phyloP scores from a whole-genome alignment of 2,888 invertebrate species.

The Harpagoxenus sublaevis region DNA sequence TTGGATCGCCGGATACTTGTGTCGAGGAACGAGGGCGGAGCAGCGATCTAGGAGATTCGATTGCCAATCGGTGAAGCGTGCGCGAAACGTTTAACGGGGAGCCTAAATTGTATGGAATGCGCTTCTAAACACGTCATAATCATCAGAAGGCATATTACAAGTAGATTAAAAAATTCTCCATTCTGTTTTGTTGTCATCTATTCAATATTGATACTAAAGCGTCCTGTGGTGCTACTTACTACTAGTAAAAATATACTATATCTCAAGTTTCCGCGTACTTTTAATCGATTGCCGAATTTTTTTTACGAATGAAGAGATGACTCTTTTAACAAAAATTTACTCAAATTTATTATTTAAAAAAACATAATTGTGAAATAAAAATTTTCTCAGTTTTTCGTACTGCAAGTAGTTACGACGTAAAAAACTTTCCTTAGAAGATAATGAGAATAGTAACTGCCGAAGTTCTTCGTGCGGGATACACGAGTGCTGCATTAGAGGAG shows the following conservation, averaged over 20 bases:
- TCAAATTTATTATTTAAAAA: background rate
- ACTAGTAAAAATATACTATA: too few relatives aligned
- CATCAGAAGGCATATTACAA: background rate
- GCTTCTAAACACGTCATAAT: background rate
- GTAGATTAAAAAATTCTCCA: background rate
- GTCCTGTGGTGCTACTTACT: too few relatives aligned
- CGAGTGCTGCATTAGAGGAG: background rate
- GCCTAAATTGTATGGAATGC: background rate
- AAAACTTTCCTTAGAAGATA: background rate
- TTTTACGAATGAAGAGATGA: background rate
- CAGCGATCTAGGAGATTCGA: constrained; percentile 17
- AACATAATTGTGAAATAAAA: background rate
- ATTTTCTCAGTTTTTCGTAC: background rate
- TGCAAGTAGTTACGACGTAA: background rate
- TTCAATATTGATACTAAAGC: background rate
- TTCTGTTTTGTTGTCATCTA: background rate
- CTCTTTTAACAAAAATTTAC: background rate
- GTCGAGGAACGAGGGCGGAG: constrained; percentile 24
- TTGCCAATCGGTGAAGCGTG: constrained; percentile 6
- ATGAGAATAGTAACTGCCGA: background rate
- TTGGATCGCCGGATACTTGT: constrained; percentile 18
- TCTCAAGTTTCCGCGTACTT: background rate
- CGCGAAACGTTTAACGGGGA: constrained; percentile 23
- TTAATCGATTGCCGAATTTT: background rate
- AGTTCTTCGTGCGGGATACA: background rate